A percentile compares a stretch with the other conserved stretches of the same genome.
phyloP scores from a whole-genome alignment of 2,888 invertebrate genomes.

The Pseudanteris insignis region DNA sequence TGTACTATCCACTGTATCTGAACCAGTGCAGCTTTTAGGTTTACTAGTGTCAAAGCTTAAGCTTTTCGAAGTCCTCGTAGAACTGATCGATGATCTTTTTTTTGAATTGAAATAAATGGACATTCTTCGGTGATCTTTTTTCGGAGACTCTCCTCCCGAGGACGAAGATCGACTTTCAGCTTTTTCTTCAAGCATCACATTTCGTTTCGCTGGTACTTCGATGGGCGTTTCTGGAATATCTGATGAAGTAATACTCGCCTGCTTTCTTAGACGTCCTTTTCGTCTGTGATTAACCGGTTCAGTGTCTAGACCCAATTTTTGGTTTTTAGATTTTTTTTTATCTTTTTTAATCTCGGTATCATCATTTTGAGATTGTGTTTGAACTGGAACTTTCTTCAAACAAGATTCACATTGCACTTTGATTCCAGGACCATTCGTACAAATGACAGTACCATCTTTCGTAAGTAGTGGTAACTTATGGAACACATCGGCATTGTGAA shows the following conservation, averaged over 20 bases:
- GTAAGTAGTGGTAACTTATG: conserved; percentile 54
- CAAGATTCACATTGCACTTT: conserved; percentile 48
- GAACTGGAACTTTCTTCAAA: conserved; percentile 53
- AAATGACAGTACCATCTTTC: conserved; percentile 42
- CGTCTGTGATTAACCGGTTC: conserved; percentile 48
- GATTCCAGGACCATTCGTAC: conserved; percentile 36
- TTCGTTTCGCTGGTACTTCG: conserved; percentile 38
- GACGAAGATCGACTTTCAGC: conserved; percentile 64
- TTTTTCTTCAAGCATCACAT: conserved; percentile 54
- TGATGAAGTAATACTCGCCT: conserved; percentile 50
- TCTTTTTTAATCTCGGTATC: conserved; percentile 24
- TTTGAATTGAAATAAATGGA: conserved; percentile 58
- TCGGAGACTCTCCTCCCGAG: conserved; percentile 65
- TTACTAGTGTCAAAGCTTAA: conserved; percentile 52
- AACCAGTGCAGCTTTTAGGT: conserved; percentile 47
- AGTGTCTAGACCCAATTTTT: conserved; percentile 35
- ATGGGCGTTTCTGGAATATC: conserved; percentile 49
- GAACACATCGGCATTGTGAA: conserved; percentile 48
- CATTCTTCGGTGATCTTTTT: conserved; percentile 57
- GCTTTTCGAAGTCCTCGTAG: conserved; percentile 54
- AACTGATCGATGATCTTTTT: conserved; percentile 56
- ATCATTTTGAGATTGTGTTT: conserved; percentile 54
- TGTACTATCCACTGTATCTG: conserved; percentile 50
- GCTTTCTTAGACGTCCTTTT: conserved; percentile 51
- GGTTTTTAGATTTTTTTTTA: conserved; percentile 44